Conservation (phyloP, 2,888 invertebrate species). For the Tortricodes alternella region DNA sequence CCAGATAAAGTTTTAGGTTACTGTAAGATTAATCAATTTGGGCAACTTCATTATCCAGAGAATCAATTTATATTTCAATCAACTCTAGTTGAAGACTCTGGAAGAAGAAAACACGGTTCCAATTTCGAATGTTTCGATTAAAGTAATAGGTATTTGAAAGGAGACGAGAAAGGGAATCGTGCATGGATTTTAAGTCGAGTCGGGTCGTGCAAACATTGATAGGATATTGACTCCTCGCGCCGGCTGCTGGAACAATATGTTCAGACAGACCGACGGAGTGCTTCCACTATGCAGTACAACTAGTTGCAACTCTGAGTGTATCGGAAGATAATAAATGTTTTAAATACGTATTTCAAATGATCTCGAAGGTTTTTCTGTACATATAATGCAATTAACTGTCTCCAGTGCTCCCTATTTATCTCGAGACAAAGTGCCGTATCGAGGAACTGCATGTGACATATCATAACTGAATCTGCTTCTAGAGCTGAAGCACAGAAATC, state of each 20-base stretch:
- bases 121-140: constrained; percentile 16
- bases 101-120: constrained; percentile 2
- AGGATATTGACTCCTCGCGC: constrained; percentile 40
- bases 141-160: constrained; percentile 20
- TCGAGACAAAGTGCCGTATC: too few species aligned
- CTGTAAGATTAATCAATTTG: too few species aligned
- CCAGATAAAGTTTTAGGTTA: too few species aligned
- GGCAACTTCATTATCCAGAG: not conserved
- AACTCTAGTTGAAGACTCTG: not conserved
- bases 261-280: not conserved
- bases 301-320: not conserved
- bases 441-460: too few species aligned
- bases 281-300: not conserved
- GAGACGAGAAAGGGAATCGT: constrained; percentile 13
- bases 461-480: too few species aligned
- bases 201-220: constrained; percentile 38
- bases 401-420: too few species aligned
- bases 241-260: constrained; percentile 23
- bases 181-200: constrained; percentile 36
- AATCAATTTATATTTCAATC: constrained; percentile 4
- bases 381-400: too few species aligned
- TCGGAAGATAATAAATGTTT: not conserved
- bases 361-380: not conserved
- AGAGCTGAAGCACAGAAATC: too few species aligned
- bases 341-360: not conserved